Evolutionary conservation across 2,888 invertebrate species (phyloP).

Genomic region (Branchellion lobata): DNA sequence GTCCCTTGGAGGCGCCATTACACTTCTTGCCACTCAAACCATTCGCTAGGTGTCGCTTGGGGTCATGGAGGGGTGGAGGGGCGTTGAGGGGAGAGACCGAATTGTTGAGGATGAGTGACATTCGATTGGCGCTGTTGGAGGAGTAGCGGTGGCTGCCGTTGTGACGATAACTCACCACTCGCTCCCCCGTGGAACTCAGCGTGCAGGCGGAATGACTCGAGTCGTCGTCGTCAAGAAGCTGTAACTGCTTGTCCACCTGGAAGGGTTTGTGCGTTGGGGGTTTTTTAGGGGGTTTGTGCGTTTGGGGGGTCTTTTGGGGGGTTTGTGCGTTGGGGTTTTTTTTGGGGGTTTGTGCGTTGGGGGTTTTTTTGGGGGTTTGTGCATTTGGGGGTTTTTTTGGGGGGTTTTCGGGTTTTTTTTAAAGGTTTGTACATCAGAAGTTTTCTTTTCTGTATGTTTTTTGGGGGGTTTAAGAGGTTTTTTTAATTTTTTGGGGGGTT

Average conservation of each 20-base stretch:
- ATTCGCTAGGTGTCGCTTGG: background rate
- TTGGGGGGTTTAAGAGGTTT: too few species aligned
- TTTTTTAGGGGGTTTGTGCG: too few species aligned
- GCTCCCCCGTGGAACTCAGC: background rate
- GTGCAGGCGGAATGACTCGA: background rate
- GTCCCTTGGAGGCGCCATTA: slow-evolving; percentile 1
- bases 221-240: slow-evolving; percentile 37
- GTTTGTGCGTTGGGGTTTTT: too few species aligned
- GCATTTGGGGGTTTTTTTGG: too few species aligned
- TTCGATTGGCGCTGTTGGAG: slow-evolving; percentile 22
- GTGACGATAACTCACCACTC: background rate
- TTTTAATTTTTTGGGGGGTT: too few species aligned
- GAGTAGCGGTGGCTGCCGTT: background rate
- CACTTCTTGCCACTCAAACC: background rate
- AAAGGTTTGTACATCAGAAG: too few species aligned
- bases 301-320: too few species aligned
- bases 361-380: too few species aligned
- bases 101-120: slow-evolving; percentile 38
- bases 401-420: too few species aligned
- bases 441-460: too few species aligned
- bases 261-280: too few species aligned
- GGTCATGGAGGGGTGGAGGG: slow-evolving; percentile 14
- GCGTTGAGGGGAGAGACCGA: slow-evolving; percentile 34
- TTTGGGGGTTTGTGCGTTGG: too few species aligned
- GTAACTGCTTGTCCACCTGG: slow-evolving; percentile 36